Conservation (phyloP, 2,888 invertebrate species). For the Dicycla oo region DNA sequence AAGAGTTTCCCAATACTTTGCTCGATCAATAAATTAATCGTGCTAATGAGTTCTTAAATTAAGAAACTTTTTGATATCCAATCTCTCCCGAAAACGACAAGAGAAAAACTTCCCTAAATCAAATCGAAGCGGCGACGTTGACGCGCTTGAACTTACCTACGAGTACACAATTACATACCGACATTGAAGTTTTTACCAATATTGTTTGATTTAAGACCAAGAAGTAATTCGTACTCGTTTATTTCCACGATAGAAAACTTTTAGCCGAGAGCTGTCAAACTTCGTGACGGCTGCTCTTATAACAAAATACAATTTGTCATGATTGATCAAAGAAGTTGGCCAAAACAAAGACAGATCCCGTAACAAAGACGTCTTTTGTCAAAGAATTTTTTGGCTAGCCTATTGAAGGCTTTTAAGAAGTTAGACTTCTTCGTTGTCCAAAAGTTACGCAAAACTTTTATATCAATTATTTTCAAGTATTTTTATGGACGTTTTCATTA, state of each 20-base stretch:
- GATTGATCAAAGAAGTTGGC: conserved; percentile 88
- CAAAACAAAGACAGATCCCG: conserved; percentile 79
- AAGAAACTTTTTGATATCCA: conserved; percentile 31
- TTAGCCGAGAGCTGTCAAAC: conserved; percentile 82
- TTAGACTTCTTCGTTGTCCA: conserved; percentile 46
- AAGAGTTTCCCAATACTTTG: conserved; percentile 31
- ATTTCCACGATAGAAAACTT: conserved; percentile 79
- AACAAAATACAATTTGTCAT: conserved; percentile 88
- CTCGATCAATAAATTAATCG: conserved; percentile 38
- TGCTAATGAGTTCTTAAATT: conserved; percentile 41
- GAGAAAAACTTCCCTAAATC: conserved; percentile 28
- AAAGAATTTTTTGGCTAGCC: conserved; percentile 70
- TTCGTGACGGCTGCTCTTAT: conserved; percentile 81
- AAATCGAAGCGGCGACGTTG: conserved; percentile 5
- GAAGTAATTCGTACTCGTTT: conserved; percentile 80
- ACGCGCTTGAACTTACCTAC: not conserved
- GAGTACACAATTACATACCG: conserved; percentile 13
- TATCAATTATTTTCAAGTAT: conserved; percentile 33
- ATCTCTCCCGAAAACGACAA: not conserved
- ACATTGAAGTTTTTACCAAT: conserved; percentile 22
- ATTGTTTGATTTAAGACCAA: conserved; percentile 65
- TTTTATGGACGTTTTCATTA: conserved; percentile 20
- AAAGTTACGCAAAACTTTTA: conserved; percentile 50
- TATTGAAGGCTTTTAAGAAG: conserved; percentile 67
- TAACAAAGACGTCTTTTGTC: conserved; percentile 78